Conservation (phyloP, 1,140 invertebrate genomes). For the Pogonus chalceus region DNA sequence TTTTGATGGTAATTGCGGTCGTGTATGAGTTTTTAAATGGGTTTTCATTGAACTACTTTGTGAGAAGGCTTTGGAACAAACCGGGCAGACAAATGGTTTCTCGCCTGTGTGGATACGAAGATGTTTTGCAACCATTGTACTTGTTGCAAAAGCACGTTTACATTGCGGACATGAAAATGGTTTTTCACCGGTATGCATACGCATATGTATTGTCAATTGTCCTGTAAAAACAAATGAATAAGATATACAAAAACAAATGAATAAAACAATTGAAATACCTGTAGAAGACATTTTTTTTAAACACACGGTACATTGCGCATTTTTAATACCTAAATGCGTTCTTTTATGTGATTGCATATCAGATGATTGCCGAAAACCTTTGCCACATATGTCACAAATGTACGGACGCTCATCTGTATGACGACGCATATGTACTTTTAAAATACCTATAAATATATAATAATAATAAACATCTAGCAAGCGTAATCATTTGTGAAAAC, state of each 20-base stretch:
- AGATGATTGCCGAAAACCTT: slow-evolving; percentile 40
- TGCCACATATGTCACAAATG: slow-evolving; percentile 47
- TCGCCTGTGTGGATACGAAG: slow-evolving; percentile 20
- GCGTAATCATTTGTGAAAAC: background rate
- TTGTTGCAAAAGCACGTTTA: slow-evolving; percentile 17
- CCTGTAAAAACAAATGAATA: slow-evolving; percentile 10
- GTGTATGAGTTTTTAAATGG: slow-evolving; percentile 15
- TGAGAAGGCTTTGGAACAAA: slow-evolving; percentile 18
- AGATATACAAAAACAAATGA: background rate
- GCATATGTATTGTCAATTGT: slow-evolving; percentile 18
- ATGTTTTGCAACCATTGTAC: slow-evolving; percentile 19
- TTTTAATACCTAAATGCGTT: slow-evolving; percentile 17
- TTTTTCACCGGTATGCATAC: slow-evolving; percentile 22
- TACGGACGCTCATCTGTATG: slow-evolving; percentile 53
- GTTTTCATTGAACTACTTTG: slow-evolving; percentile 21
- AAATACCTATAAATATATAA: slow-evolving; percentile 15
- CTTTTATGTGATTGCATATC: slow-evolving; percentile 19
- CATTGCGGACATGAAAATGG: slow-evolving; percentile 18
- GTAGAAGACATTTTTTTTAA: slow-evolving; percentile 20
- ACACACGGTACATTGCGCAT: slow-evolving; percentile 18
- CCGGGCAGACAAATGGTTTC: slow-evolving; percentile 17
- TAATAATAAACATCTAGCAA: background rate
- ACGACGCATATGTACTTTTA: slow-evolving; percentile 34
- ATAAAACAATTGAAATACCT: slow-evolving; percentile 10
- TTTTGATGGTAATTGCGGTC: background rate